A percentile compares a stretch with the other conserved stretches of the same genome.
Conservation (phyloP, 2,797 vertebrate genomes). For the Neosilurus hyrtlii region DNA sequence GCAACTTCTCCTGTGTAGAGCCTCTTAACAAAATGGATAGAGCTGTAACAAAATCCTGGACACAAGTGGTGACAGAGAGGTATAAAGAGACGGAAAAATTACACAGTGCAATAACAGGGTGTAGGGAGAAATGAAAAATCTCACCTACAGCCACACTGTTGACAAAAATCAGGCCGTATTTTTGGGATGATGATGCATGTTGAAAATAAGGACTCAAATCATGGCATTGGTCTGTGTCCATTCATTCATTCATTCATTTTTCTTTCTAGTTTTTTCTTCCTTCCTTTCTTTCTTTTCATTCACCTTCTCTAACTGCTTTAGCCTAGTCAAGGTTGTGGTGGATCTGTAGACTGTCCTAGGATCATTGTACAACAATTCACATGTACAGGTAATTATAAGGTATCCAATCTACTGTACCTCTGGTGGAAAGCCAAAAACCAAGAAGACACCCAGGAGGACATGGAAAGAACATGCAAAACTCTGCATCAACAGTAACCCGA, state of each 20-base stretch:
- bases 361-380: neutral
- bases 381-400: neutral
- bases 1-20: constrained; percentile 88
- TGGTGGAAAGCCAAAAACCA: neutral
- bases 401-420: neutral
- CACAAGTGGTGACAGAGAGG: constrained; percentile 28
- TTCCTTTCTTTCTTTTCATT: neutral
- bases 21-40: constrained; percentile 90
- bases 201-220: neutral
- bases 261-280: too few species aligned
- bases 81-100: neutral
- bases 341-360: neutral
- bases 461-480: neutral
- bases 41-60: constrained; percentile 92
- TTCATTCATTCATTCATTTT: neutral
- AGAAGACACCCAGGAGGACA: neutral
- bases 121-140: neutral
- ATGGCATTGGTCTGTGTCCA: neutral
- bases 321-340: neutral
- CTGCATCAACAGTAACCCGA: neutral
- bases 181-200: neutral
- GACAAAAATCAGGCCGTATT: neutral
- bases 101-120: neutral
- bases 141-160: neutral
- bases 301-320: neutral